Conservation (phyloP, 2,888 invertebrate species). For the Lucinisca nassula region DNA sequence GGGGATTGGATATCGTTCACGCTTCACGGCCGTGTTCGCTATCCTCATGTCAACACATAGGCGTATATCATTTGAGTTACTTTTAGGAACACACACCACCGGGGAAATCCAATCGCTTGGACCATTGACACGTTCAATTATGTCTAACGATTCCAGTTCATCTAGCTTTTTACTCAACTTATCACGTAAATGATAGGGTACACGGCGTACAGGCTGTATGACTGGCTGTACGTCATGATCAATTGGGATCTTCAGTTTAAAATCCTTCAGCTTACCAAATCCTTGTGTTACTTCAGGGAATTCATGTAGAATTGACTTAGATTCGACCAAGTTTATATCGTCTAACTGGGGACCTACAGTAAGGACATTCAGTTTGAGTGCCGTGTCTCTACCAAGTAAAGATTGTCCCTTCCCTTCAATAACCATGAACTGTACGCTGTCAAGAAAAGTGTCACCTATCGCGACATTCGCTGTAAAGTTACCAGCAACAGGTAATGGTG, state of each 20-base stretch:
- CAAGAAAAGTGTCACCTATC: no score
- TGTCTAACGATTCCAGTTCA: conserved; percentile 37
- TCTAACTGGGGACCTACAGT: no score
- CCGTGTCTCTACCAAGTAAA: no score
- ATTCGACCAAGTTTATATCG: no score
- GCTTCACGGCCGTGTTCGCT: conserved; percentile 52
- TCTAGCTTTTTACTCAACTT: conserved; percentile 40
- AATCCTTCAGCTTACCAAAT: conserved; percentile 35
- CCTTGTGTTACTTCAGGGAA: no score
- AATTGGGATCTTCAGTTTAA: conserved; percentile 19
- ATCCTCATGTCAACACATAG: conserved; percentile 63
- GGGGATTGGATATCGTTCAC: conserved; percentile 53
- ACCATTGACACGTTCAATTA: conserved; percentile 53
- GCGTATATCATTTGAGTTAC: conserved; percentile 39
- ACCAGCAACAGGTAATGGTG: no score
- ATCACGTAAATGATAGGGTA: conserved; percentile 17
- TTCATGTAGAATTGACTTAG: no score
- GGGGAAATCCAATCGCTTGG: conserved; percentile 48
- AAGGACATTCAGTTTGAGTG: no score
- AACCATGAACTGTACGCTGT: no score
- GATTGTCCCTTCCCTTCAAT: no score
- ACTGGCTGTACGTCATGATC: conserved; percentile 21
- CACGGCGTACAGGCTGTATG: conserved; percentile 4
- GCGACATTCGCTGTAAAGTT: no score
- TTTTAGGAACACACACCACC: conserved; percentile 54